Evolutionary conservation across 1,140 invertebrate genomes (phyloP).

Genomic region (Drosophila jambulina): DNA sequence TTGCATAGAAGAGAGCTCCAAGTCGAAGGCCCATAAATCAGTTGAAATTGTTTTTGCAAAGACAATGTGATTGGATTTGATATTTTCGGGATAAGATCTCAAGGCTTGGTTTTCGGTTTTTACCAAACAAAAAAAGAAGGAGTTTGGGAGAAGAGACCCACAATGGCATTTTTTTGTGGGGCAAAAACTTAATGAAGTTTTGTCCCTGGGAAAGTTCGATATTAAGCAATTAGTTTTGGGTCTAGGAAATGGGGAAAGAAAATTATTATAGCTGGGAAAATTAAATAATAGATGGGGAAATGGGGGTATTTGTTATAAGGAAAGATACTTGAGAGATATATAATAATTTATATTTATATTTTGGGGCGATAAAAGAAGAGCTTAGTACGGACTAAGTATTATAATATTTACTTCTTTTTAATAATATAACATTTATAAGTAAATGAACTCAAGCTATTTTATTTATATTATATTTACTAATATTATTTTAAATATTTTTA

Average conservation of each 20-base stretch:
- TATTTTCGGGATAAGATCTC: constrained; percentile 56
- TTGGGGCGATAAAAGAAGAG: background rate
- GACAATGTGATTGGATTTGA: constrained; percentile 65
- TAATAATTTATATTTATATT: background rate
- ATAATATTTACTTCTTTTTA: too few relatives aligned
- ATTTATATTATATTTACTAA: too few relatives aligned
- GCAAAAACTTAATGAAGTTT: constrained; percentile 26
- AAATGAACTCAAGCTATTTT: too few relatives aligned
- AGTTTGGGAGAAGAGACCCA: constrained; percentile 5
- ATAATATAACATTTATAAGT: too few relatives aligned
- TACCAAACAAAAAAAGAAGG: background rate
- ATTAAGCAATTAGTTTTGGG: background rate
- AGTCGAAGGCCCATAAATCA: constrained; percentile 66
- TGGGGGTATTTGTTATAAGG: background rate
- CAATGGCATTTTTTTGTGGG: constrained; percentile 29
- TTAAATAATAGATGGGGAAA: too few relatives aligned
- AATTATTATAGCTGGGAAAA: background rate
- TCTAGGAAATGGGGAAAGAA: background rate
- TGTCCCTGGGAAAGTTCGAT: constrained; percentile 26
- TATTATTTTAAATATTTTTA: background rate
- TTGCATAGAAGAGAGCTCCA: constrained; percentile 7
- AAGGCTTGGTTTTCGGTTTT: constrained; percentile 37
- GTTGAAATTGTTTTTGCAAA: constrained; percentile 58
- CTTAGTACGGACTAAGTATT: background rate
- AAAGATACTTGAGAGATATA: background rate